Evolutionary conservation across 1,140 invertebrate species (phyloP), one percentile per base, ranked within the genome.

Genomic region (Zaprionus davidi): DNA sequence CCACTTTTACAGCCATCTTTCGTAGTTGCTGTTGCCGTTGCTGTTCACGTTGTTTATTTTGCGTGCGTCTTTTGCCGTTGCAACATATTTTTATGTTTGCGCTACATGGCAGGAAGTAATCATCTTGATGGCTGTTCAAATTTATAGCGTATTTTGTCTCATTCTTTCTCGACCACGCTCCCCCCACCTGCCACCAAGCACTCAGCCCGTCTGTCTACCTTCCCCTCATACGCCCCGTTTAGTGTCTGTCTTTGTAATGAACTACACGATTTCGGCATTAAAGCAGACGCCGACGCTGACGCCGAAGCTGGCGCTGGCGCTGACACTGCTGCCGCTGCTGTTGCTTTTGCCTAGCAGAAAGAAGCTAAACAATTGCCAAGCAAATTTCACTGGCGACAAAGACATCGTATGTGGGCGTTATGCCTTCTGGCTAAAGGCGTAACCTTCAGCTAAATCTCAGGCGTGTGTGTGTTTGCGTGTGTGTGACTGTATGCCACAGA

Each of bases 71-170:
- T 51, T 71, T 59, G 31, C 58, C 65, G 84, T 71, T 88, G 85
- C 78, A 88, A 90, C 84, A 85, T 88, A 90, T 88, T 88, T 88
- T 88, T 88, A 88, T 90, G 85, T 85, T 78, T 78, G 76, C 82
- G 76, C 76, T 74, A 74, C 78, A 81, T 90, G 86, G 86, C 86
- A 90, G 85, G 85, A 90, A 90, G 85, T 90, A 90, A 90, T 90
- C 85, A 90, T 82, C 82, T 82, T 90, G 85, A 90, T 90, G 85
- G 85, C 85, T 90, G 82, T 90, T 90, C 71, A 90, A 90, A 90
- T 90, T 90, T 90, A 90, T 90, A 85, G 86, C 79, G 76, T 68
- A 82, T 77, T 80, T 71, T 69, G 55, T 72, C 67, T 71, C 44
- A 51, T 51, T 51, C 46, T 51, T 51, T 51, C 17, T 20, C 44